phyloP scores from a whole-genome alignment of 1,140 invertebrate species.

The Pseudomyrmex dendroicus region DNA sequence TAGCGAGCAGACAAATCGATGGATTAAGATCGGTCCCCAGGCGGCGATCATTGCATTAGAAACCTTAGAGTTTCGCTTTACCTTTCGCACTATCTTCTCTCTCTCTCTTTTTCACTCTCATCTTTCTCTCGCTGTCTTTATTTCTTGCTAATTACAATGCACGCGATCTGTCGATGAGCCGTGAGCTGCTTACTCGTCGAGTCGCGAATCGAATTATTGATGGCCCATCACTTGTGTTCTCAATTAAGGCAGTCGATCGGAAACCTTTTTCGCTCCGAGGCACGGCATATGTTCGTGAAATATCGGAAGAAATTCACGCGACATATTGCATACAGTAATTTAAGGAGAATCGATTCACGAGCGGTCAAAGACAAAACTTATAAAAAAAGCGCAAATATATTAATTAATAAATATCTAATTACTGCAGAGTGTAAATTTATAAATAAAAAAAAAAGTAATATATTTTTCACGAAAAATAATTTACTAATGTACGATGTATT shows the following conservation, averaged over 20 bases:
- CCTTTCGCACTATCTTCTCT: slow-evolving; percentile 6
- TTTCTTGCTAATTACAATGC: slow-evolving; percentile 54
- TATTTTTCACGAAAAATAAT: too few relatives aligned
- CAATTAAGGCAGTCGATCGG: slow-evolving; percentile 20
- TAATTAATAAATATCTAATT: too few relatives aligned
- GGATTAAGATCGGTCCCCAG: slow-evolving; percentile 61
- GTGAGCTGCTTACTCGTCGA: background rate
- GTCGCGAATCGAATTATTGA: slow-evolving; percentile 9
- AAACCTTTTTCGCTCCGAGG: background rate
- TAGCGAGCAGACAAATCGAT: slow-evolving; percentile 64
- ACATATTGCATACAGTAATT: too few relatives aligned
- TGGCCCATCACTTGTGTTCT: slow-evolving; percentile 39
- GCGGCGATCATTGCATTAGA: slow-evolving; percentile 44
- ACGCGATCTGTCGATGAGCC: background rate
- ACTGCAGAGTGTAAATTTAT: too few relatives aligned
- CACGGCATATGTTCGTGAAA: too few relatives aligned
- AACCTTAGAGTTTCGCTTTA: slow-evolving; percentile 40
- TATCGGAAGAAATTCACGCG: too few relatives aligned
- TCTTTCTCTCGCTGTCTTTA: slow-evolving; percentile 8
- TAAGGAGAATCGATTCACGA: background rate
- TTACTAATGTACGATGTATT: too few relatives aligned
- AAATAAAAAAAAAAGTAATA: too few relatives aligned
- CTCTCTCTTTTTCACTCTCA: background rate
- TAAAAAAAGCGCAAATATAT: too few relatives aligned
- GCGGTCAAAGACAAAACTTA: too few relatives aligned